Percentiles rank a stretch among this genome's conserved stretches.
phyloP scores from a whole-genome alignment of 2,888 invertebrate genomes.

The Pardosa pseudoannulata region DNA sequence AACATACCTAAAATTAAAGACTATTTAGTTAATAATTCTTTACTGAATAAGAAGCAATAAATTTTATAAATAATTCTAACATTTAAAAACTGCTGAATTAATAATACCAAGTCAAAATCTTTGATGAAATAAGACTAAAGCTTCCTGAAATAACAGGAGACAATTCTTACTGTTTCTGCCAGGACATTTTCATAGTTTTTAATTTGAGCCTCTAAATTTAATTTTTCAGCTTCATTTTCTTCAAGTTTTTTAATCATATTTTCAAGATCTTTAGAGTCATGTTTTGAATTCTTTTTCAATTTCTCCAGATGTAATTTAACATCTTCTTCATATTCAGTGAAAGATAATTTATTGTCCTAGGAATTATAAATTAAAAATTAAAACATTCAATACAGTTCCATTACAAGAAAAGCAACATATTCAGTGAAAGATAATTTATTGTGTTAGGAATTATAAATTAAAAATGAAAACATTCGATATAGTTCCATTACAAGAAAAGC shows the following conservation, averaged over 20 bases:
- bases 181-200: slow-evolving; percentile 49
- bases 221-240: slow-evolving; percentile 38
- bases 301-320: slow-evolving; percentile 44
- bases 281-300: slow-evolving; percentile 23
- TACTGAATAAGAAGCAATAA: too few relatives aligned
- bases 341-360: slow-evolving; percentile 28
- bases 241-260: slow-evolving; percentile 51
- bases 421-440: slow-evolving; percentile 24
- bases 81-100: too few relatives aligned
- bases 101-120: too few relatives aligned
- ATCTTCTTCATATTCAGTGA: slow-evolving; percentile 53
- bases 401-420: too few relatives aligned
- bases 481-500: too few relatives aligned
- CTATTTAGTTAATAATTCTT: too few relatives aligned
- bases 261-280: slow-evolving; percentile 58
- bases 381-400: too few relatives aligned
- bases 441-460: slow-evolving; percentile 3
- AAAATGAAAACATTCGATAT: not conserved
- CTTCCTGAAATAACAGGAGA: too few relatives aligned
- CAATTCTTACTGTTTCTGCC: slow-evolving; percentile 63
- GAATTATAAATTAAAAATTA: not conserved
- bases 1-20: too few relatives aligned
- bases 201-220: slow-evolving; percentile 47
- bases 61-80: not conserved
- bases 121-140: too few relatives aligned